phyloP scores from a whole-genome alignment of 2,797 vertebrate genomes.

The Sebastes diploproa region DNA sequence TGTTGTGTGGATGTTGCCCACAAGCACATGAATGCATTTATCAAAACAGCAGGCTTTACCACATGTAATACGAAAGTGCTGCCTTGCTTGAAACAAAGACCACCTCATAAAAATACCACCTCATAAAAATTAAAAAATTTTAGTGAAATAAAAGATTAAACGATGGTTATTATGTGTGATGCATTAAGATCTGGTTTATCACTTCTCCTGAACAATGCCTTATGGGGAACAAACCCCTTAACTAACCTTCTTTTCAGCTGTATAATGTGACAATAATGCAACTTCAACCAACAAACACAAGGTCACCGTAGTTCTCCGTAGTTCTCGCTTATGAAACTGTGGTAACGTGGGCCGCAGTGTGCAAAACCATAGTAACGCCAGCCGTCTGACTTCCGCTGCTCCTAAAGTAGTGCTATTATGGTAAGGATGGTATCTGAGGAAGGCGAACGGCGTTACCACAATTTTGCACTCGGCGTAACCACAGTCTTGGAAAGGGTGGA shows the following conservation, averaged over 20 bases:
- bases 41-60: not conserved
- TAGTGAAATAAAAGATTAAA: not conserved
- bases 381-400: too few relatives aligned
- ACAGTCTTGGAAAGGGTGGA: too few relatives aligned
- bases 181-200: not conserved
- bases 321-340: fast-evolving
- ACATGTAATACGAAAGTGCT: not conserved
- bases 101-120: not conserved
- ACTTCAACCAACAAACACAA: not conserved
- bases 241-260: not conserved
- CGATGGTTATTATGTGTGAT: not conserved
- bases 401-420: too few relatives aligned
- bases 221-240: not conserved
- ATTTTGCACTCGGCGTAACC: too few relatives aligned
- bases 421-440: too few relatives aligned
- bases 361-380: too few relatives aligned
- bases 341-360: too few relatives aligned
- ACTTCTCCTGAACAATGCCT: not conserved
- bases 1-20: not conserved
- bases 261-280: not conserved
- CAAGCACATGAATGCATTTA: not conserved
- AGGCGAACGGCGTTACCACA: too few relatives aligned
- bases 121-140: not conserved
- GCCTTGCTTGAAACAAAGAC: not conserved
- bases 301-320: too few relatives aligned